Evolutionary conservation across 2,888 invertebrate species (phyloP).

Genomic region (Pachycephus smyrnensis): DNA sequence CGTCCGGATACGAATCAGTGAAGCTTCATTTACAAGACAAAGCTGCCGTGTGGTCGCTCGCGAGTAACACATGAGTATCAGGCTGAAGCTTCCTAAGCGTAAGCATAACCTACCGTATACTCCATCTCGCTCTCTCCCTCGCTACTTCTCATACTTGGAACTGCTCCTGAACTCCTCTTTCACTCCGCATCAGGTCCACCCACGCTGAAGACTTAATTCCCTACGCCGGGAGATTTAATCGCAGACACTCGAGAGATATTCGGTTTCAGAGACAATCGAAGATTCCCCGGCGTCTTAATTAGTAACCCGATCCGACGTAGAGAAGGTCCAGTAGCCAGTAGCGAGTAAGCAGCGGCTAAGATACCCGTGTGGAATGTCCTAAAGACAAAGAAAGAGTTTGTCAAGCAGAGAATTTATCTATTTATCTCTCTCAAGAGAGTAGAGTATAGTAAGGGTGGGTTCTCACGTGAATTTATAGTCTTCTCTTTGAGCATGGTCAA

Average conservation of each 20-base stretch:
- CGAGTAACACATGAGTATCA: conserved; percentile 20
- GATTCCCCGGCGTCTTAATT: conserved; percentile 62
- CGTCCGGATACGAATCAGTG: conserved; percentile 65
- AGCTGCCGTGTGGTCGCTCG: conserved; percentile 56
- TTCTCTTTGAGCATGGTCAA: no score
- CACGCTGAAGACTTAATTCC: conserved; percentile 58
- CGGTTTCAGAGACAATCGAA: conserved; percentile 58
- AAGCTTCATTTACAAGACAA: conserved; percentile 67
- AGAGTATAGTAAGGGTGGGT: neutral
- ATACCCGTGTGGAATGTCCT: neutral
- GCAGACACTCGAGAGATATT: conserved; percentile 55
- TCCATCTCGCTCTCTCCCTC: neutral
- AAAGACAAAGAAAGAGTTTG: neutral
- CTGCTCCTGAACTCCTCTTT: no score
- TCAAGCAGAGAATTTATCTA: neutral
- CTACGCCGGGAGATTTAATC: conserved; percentile 56
- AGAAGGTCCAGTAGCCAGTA: neutral
- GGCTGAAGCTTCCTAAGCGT: neutral
- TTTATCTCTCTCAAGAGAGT: neutral
- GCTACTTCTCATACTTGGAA: no score
- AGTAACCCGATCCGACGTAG: conserved; percentile 42
- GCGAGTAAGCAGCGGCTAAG: neutral
- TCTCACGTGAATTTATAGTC: no score
- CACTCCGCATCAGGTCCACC: conserved; percentile 44
- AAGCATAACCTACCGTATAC: neutral